Evolutionary conservation across 2,888 invertebrate genomes (phyloP), one percentile per base, ranked within the genome.

Genomic region (Chrysina gloriosa): DNA sequence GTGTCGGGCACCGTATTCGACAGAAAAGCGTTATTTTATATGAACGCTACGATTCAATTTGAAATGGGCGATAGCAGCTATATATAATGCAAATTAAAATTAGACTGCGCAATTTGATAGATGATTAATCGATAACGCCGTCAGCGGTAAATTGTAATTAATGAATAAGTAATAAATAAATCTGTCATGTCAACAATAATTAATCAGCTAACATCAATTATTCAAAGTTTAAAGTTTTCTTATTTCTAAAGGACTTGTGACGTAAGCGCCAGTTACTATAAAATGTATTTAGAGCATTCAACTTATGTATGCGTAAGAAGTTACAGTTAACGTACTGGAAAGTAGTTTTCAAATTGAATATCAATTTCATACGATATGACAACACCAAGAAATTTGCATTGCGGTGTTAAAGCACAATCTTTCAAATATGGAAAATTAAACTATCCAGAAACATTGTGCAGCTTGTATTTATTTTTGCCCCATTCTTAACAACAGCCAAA

Each of bases 121-220:
- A 42, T 61, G 58, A 42, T 7, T 61, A 61, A 61, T 61, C 58
- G 42, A 61, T 61, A 42, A 14, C 3, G 3, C 16, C 5, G 25
- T 16, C 23, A 45, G 16, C 27, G 16, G 3, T 61, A 27, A 61
- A 61, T 61, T 16, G 42, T 61, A 61, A 61, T 61, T 45, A 61
- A 45, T 61, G 58, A 61, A 42, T 27, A 25, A 42, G 58, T 42
- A 61, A 61, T 61, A 61, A 61, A 61, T 61, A 61, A 61, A 61
- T 42, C 45, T 61, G 58, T 27, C 45, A 27, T 29, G 39, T 7
- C 42, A n/a, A 21, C 42, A 16, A 7, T 39, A 42, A 61, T 61
- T 61, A 61, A 61, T 61, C 16, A 31, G 7, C 19, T 27, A 9
- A n/a, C 52, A 9, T 19, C 31, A 52, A 42, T 61, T 42, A 45